Evolutionary conservation across 1,140 invertebrate genomes (phyloP).

Genomic region (Gonioctena quinquepunctata): DNA sequence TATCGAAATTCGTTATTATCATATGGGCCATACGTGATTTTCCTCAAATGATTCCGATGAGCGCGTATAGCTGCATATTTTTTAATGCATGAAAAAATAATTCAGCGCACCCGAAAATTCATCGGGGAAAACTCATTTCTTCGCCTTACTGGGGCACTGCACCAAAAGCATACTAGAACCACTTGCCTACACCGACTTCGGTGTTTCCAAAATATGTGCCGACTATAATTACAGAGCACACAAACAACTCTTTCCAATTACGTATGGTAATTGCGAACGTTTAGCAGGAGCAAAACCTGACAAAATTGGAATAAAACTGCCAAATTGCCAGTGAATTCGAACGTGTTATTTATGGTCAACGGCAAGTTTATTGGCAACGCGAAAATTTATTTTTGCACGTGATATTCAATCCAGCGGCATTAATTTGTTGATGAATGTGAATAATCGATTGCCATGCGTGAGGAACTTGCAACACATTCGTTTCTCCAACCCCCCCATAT

Average conservation of each 20-base stretch:
- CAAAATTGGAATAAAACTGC: constrained; percentile 15
- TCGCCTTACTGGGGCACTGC: no score
- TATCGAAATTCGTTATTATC: no score
- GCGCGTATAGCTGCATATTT: no score
- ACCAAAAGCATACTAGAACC: no score
- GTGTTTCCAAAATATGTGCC: neutral
- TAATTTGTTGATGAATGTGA: neutral
- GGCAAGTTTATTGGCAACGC: neutral
- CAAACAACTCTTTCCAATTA: constrained; percentile 12
- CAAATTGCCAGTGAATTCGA: constrained; percentile 6
- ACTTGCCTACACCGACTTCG: neutral
- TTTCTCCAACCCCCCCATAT: no score
- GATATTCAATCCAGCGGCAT: neutral
- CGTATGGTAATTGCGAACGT: neutral
- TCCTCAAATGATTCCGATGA: no score
- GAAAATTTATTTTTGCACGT: constrained; percentile 5
- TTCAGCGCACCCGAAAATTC: no score
- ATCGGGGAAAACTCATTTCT: no score
- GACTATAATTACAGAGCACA: constrained; percentile 3
- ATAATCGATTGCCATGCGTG: no score
- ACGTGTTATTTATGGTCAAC: neutral
- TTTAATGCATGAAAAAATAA: no score
- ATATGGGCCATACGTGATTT: no score
- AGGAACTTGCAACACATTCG: no score
- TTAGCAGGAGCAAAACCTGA: neutral